Percentiles rank a stretch among this genome's conserved stretches.
Evolutionary conservation across 2,797 vertebrate species (phyloP).

Genomic region (Trachops cirrhosus): DNA sequence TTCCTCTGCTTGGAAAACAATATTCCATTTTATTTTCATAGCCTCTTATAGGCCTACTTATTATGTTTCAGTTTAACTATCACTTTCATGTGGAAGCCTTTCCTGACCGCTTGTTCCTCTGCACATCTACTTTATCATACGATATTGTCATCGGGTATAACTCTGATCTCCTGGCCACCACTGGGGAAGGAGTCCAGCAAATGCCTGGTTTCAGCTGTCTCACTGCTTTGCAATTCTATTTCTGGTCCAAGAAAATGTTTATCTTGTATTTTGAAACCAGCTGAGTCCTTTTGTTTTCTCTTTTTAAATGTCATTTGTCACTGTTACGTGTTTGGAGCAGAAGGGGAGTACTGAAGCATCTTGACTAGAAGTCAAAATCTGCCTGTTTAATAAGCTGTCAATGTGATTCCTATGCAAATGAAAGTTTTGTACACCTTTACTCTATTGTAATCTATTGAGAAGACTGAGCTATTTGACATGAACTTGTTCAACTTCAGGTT

Average conservation of each 20-base stretch:
- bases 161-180: not conserved
- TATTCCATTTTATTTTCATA: not conserved
- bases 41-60: not conserved
- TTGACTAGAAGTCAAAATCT: not conserved
- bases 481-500: not conserved
- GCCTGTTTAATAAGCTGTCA: not conserved
- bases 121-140: not conserved
- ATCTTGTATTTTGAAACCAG: conserved; percentile 24
- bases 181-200: not conserved
- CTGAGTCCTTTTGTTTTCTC: not conserved
- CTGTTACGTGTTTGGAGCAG: not conserved
- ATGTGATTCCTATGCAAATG: not conserved
- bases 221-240: not conserved
- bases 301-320: not conserved
- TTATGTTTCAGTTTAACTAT: not conserved
- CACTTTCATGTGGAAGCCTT: not conserved
- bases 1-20: not conserved
- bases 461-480: not conserved
- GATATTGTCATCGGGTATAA: too few species aligned
- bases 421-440: not conserved
- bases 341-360: not conserved
- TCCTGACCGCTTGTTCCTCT: not conserved
- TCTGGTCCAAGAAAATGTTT: not conserved
- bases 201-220: not conserved
- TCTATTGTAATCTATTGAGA: not conserved